Evolutionary conservation across 2,888 invertebrate species (phyloP).

Genomic region (Pseudococcus viburni): DNA sequence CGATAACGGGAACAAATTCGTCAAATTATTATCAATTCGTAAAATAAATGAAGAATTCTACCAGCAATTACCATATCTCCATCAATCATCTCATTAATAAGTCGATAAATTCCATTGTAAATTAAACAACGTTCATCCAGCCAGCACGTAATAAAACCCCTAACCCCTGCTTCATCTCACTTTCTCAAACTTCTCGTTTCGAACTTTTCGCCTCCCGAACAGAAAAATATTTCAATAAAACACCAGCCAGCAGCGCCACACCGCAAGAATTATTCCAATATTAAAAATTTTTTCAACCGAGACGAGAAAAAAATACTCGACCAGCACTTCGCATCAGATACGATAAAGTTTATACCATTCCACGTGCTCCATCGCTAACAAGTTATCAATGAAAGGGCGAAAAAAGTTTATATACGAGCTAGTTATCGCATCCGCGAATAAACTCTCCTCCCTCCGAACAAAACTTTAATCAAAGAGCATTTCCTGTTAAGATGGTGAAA

Average conservation of each 20-base stretch:
- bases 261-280: constrained; percentile 13
- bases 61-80: not conserved
- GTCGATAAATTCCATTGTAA: not conserved
- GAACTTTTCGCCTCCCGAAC: not conserved
- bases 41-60: not conserved
- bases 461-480: constrained; percentile 37
- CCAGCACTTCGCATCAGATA: not conserved
- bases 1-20: too few species aligned
- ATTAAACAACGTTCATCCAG: not conserved
- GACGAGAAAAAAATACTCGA: not conserved
- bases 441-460: not conserved
- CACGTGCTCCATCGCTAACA: not conserved
- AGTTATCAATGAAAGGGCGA: not conserved
- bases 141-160: not conserved
- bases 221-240: constrained; percentile 33
- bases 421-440: constrained; percentile 31
- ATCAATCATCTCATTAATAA: constrained; percentile 1
- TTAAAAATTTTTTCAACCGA: not conserved
- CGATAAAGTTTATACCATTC: not conserved
- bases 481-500: too few species aligned
- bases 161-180: not conserved
- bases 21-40: too few species aligned
- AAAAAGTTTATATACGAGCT: not conserved
- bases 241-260: not conserved
- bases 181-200: not conserved